Evolutionary conservation across 2,888 invertebrate genomes (phyloP).

Genomic region (Melanchra persicariae): DNA sequence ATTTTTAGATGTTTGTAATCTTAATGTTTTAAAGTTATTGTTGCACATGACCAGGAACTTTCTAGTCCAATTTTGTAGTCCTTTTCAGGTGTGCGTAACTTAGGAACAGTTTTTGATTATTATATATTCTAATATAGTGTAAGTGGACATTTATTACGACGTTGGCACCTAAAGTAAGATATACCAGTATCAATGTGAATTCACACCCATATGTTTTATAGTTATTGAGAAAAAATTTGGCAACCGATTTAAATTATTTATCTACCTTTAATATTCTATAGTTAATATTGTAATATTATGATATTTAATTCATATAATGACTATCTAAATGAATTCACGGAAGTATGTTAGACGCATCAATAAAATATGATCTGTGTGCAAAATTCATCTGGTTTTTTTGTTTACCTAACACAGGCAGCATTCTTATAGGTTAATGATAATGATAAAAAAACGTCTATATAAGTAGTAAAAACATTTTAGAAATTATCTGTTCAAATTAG

Average conservation of each 20-base stretch:
- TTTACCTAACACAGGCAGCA: no score
- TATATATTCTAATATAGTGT: constrained; percentile 37
- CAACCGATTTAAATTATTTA: constrained; percentile 22
- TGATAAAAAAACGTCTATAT: no score
- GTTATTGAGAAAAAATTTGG: constrained; percentile 14
- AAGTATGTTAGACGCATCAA: constrained; percentile 55
- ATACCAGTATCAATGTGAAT: constrained; percentile 46
- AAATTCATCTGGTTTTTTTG: constrained; percentile 28
- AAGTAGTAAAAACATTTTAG: no score
- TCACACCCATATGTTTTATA: constrained; percentile 13
- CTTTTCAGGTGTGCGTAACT: constrained; percentile 60
- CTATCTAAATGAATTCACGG: constrained; percentile 39
- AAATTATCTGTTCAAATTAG: no score
- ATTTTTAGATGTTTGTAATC: constrained; percentile 50
- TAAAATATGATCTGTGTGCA: constrained; percentile 68
- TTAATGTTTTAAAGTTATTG: constrained; percentile 43
- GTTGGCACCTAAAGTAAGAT: constrained; percentile 20
- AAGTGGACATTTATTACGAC: constrained; percentile 31
- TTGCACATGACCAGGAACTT: constrained; percentile 58
- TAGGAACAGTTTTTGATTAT: constrained; percentile 43
- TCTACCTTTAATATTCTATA: constrained; percentile 28
- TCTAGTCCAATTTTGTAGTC: constrained; percentile 67
- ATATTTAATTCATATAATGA: constrained; percentile 38
- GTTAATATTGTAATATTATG: constrained; percentile 39
- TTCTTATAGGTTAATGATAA: no score